These are phyloP conservation scores for Kryptolebias marmoratus DNA, from an alignment of 2,113 vertebrate genomes.

Conservation along the genomic window DNA sequence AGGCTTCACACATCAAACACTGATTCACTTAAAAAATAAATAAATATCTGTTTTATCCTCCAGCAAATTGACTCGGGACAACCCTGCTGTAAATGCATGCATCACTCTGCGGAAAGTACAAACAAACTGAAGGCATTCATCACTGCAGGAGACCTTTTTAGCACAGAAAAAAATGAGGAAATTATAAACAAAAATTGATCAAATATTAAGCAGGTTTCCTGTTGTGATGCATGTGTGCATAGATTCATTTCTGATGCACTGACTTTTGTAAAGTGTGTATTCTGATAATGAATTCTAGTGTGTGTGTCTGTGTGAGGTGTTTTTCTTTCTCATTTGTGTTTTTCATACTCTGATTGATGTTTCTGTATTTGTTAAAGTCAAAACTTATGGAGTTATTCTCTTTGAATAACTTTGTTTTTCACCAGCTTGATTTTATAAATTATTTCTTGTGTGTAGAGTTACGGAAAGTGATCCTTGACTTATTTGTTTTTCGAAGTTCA, in stretches of 20 bases:
- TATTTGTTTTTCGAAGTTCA: slow-evolving; percentile 4
- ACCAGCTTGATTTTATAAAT: not conserved
- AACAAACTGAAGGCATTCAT: slow-evolving; percentile 40
- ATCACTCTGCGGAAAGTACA: slow-evolving; percentile 17
- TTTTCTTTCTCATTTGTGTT: slow-evolving; percentile 50
- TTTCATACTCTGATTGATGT: slow-evolving; percentile 15
- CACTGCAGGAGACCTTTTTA: slow-evolving; percentile 46
- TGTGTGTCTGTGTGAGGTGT: slow-evolving; percentile 55
- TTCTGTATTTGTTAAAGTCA: slow-evolving; percentile 15
- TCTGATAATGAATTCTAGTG: not conserved
- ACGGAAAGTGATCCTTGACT: not conserved
- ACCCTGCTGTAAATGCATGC: slow-evolving; percentile 49
- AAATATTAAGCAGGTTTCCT: slow-evolving; percentile 30
- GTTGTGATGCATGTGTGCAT: slow-evolving; percentile 33
- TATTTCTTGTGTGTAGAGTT: not conserved
- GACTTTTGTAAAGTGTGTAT: slow-evolving; percentile 21
- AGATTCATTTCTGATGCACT: slow-evolving; percentile 20
- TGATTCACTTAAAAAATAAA: slow-evolving; percentile 1
- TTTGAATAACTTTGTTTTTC: not conserved
- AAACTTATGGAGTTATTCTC: slow-evolving; percentile 16
- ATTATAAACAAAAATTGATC: slow-evolving; percentile 6
- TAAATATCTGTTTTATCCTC: not conserved
- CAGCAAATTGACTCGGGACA: slow-evolving; percentile 35
- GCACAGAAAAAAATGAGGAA: not conserved
- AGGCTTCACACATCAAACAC: not conserved